Evolutionary conservation across 2,797 vertebrate genomes (phyloP), one percentile per base, ranked within the genome.

Genomic region (Takifugu rubripes): DNA sequence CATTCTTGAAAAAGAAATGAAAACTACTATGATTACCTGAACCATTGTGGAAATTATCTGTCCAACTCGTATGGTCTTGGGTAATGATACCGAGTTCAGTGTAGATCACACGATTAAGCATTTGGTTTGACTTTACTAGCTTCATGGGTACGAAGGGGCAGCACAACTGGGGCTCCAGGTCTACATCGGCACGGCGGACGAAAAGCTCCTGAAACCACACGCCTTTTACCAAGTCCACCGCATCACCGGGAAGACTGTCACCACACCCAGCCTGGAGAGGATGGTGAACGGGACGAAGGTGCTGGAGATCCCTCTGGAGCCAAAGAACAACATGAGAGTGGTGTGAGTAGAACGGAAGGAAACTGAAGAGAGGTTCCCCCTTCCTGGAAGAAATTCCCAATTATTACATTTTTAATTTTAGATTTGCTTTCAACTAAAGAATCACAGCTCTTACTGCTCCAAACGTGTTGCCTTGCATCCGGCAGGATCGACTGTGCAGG

Each of bases 181-280:
- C 85, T 99, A 97, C 86, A 98, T 99, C 0, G 97, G 97, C 62
- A 99, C 96, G 0, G 96, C 97, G 0, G 97, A 99, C 0, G 97
- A 98, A 84, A 86, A 94, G 33, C 92, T 96, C 66, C 92, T 98
- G n/a, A 98, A 96, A 60, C 96, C 97, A 0, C 97, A 99, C 0
- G 94, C 96, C 60, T 98, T 99, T 89, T 98, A 99, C 86, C 96
- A 98, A 86, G 96, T 96, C 29, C 96, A 98, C 74, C 94, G 95
- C 61, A 96, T 99, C 83, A 98, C 96, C 0, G 96, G 97, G 12
- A 99, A 98, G 59, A 98, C 95, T 0, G 96, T 98, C 71, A 96
- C 95, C 75, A 98, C 96, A 49, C 95, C 92, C 86, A 98, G 95
- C 84, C 90, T 93, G 10, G 96, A 98, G 91, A 95, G 94, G 86